phyloP scores from a whole-genome alignment of 2,113 vertebrate species.

The Rhodinocichla rosea region DNA sequence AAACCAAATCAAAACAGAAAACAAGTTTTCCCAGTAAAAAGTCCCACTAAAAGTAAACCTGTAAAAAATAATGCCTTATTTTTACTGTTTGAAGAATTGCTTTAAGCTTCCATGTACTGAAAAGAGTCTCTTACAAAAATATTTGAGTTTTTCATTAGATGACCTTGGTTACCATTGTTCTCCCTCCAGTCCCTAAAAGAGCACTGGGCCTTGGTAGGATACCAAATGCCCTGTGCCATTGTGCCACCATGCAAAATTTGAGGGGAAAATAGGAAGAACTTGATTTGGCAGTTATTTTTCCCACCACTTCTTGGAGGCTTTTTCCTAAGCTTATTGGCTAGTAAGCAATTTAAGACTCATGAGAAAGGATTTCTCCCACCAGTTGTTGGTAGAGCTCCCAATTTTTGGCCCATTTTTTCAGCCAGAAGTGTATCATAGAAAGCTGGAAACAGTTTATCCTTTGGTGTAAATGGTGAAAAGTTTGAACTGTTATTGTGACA shows the following conservation, averaged over 20 bases:
- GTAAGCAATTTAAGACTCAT: neutral
- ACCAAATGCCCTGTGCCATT: too few relatives aligned
- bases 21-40: neutral
- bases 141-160: neutral
- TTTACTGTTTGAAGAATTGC: neutral
- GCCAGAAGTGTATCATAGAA: neutral
- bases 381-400: neutral
- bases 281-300: neutral
- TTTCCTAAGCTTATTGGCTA: neutral
- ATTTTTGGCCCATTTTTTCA: neutral
- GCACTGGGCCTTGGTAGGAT: accelerated
- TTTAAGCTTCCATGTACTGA: neutral
- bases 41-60: neutral
- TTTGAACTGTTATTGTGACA: neutral
- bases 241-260: neutral
- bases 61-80: neutral
- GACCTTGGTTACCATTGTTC: neutral
- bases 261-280: neutral
- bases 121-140: neutral
- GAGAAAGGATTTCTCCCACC: neutral
- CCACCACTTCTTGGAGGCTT: neutral
- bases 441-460: neutral
- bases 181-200: neutral
- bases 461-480: neutral
- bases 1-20: neutral